These are phyloP conservation scores for Calypte anna DNA, from an alignment of 2,113 vertebrate genomes.

Conservation along the genomic window DNA sequence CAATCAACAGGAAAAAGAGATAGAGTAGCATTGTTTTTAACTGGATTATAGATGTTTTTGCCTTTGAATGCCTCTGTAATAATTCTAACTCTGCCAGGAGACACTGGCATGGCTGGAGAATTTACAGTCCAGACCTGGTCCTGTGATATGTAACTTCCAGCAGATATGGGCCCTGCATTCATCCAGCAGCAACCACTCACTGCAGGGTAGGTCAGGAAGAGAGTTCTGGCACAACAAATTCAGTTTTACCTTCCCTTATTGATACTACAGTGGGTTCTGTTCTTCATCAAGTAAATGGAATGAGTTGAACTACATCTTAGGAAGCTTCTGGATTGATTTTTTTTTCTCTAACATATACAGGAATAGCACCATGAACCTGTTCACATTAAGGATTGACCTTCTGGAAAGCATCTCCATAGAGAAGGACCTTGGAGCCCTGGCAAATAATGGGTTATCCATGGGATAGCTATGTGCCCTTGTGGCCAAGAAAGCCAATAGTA, in stretches of 20 bases:
- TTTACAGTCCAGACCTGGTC: neutral
- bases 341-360: neutral
- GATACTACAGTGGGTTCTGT: neutral
- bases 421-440: too few relatives aligned
- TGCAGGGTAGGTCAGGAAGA: neutral
- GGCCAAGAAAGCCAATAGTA: too few relatives aligned
- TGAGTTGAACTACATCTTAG: neutral
- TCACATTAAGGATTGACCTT: too few relatives aligned
- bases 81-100: neutral
- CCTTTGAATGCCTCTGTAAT: neutral
- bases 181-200: neutral
- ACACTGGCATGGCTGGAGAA: neutral
- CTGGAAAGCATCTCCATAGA: too few relatives aligned
- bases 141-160: neutral
- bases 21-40: neutral
- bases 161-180: accelerated
- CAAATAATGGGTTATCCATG: too few relatives aligned
- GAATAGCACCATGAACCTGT: too few relatives aligned
- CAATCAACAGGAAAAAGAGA: neutral
- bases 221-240: neutral
- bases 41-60: neutral
- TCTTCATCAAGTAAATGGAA: neutral
- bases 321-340: neutral
- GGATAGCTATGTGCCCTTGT: too few relatives aligned
- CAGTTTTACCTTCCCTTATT: neutral